A percentile compares a stretch with the other conserved stretches of the same genome.
phyloP scores from a whole-genome alignment of 2,113 vertebrate genomes.

The Alces alces region DNA sequence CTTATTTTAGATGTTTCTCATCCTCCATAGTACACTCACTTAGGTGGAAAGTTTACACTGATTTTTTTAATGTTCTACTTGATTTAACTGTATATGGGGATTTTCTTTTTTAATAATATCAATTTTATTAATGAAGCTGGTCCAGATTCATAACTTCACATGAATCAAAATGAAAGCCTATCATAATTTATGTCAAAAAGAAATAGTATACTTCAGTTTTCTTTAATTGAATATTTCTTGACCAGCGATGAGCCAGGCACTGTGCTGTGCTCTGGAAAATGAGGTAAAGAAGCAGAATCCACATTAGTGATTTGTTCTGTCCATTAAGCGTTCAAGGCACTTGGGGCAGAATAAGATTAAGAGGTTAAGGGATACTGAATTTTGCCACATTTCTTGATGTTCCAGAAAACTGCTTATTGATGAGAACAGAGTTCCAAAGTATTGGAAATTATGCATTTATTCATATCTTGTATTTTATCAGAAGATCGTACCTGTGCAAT shows the following conservation, averaged over 20 bases:
- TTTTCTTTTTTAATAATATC: constrained; percentile 11
- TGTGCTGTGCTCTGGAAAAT: background rate
- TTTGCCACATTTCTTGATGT: background rate
- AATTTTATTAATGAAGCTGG: constrained; percentile 33
- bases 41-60: background rate
- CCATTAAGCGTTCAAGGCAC: background rate
- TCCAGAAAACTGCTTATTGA: background rate
- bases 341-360: background rate
- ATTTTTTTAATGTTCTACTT: background rate
- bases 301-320: background rate
- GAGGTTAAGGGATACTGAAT: background rate
- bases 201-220: background rate
- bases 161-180: constrained; percentile 24
- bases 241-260: background rate
- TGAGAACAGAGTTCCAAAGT: background rate
- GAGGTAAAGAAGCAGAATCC: background rate
- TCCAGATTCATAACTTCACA: background rate
- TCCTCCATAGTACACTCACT: background rate
- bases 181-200: background rate
- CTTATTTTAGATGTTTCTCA: background rate
- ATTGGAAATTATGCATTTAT: background rate
- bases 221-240: constrained; percentile 23
- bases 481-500: background rate
- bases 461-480: background rate
- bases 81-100: background rate